Evolutionary conservation across 1,140 invertebrate species (phyloP).

Genomic region (Thrips palmi): DNA sequence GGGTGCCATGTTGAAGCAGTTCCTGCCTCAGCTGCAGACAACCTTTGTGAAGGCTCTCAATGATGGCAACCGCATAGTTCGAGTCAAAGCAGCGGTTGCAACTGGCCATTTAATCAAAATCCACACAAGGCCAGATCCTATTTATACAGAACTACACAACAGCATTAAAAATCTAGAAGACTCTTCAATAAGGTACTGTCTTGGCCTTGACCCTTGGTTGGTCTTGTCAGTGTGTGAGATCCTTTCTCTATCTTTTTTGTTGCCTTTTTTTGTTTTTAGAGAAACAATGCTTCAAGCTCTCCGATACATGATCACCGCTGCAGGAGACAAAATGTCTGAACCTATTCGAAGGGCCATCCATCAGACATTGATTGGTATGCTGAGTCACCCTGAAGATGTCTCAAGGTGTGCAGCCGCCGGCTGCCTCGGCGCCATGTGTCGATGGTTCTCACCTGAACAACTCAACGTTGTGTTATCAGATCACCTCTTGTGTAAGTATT

Average conservation of each 20-base stretch:
- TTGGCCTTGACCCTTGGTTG: neutral
- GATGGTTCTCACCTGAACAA: slow-evolving; percentile 54
- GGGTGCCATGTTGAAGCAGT: slow-evolving; percentile 86
- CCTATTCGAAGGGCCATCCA: slow-evolving; percentile 57
- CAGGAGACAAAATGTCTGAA: slow-evolving; percentile 79
- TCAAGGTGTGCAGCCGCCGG: slow-evolving; percentile 65
- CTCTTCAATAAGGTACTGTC: slow-evolving; percentile 42
- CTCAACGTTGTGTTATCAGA: slow-evolving; percentile 53
- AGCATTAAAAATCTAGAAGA: slow-evolving; percentile 72
- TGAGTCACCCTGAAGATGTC: slow-evolving; percentile 59
- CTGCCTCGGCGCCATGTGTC: slow-evolving; percentile 70
- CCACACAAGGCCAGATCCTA: slow-evolving; percentile 68
- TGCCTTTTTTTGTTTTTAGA: slow-evolving; percentile 23
- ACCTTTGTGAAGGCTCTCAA: slow-evolving; percentile 89
- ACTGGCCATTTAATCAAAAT: slow-evolving; percentile 78
- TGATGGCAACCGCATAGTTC: slow-evolving; percentile 70
- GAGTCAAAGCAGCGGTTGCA: slow-evolving; percentile 75
- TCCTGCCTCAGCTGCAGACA: slow-evolving; percentile 93
- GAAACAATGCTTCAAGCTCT: slow-evolving; percentile 87
- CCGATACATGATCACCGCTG: slow-evolving; percentile 58
- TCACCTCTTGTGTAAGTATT: slow-evolving; percentile 45
- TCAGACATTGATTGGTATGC: slow-evolving; percentile 40
- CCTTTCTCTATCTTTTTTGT: neutral
- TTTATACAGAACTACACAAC: slow-evolving; percentile 80
- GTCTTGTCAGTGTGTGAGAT: neutral